phyloP scores from a whole-genome alignment of 2,113 vertebrate species.

The Notiomystis cincta region DNA sequence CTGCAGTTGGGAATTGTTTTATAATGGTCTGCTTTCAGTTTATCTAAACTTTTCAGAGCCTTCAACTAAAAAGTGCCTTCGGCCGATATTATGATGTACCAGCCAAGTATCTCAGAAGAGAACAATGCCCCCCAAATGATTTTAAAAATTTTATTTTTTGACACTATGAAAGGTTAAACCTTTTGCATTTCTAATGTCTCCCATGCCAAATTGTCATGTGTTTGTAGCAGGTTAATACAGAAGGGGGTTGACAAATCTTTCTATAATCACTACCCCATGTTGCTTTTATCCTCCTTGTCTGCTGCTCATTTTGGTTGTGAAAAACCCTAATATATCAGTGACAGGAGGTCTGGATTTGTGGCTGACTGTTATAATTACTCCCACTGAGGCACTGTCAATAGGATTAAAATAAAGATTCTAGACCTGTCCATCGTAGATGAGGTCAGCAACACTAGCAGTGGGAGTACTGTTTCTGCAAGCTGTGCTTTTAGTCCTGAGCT shows the following conservation, averaged over 20 bases:
- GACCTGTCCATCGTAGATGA: conserved; percentile 72
- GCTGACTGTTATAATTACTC: conserved; percentile 78
- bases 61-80: background rate
- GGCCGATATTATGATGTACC: background rate
- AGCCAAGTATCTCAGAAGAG: background rate
- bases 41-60: background rate
- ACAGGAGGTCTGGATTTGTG: conserved; percentile 76
- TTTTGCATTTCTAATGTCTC: background rate
- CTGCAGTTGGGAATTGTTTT: conserved; percentile 12
- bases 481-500: conserved; percentile 62
- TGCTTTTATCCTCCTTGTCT: conserved; percentile 65
- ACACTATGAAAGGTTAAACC: background rate
- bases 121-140: background rate
- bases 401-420: conserved; percentile 78
- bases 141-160: background rate
- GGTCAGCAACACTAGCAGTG: conserved; percentile 73
- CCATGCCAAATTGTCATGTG: conserved; percentile 27
- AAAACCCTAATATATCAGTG: conserved; percentile 69
- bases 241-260: conserved; percentile 46
- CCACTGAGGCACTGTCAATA: conserved; percentile 76
- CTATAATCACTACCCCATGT: conserved; percentile 65
- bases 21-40: background rate
- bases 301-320: conserved; percentile 70
- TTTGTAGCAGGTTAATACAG: conserved; percentile 37
- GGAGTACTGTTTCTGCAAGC: conserved; percentile 70